Evolutionary conservation across 2,113 vertebrate species (phyloP), one percentile per base, ranked within the genome.

Genomic region (Pontoporia blainvillei): DNA sequence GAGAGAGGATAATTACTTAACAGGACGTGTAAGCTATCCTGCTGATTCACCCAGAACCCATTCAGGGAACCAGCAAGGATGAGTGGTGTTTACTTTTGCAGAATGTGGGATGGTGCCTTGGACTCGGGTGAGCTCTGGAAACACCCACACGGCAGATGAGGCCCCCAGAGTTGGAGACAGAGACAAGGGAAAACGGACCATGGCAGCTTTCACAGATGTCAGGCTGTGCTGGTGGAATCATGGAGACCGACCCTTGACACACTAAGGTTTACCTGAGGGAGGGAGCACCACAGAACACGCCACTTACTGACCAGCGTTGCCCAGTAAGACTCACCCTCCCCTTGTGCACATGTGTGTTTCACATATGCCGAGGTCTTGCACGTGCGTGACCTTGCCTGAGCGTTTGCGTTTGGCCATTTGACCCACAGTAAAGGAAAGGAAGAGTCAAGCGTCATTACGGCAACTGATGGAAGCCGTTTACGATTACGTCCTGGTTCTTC

Each of bases 271-370:
- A 31, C 62, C 59, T 1, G 1, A 21, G 34, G 36, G 3, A 23
- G 49, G 49, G 21, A 27, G 25, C 12, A 13, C 17, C 49, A 9
- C 6, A 7, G 73, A 25, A 10, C 1, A 5, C 5, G 29, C 23
- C 5, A 0, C 0, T 25, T 3, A 1, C 10, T 2, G 6, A 29
- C 57, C 10, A 0, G 59, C 3, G 36, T 49, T 4, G 18, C 4
- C 52, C 29, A 13, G 2, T 6, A 2, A 44, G 15, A 61, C 4
- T 5, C 36, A 5, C 4, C 25, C 21, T 15, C 15, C 39, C 13
- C 27, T 49, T 2, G 15, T 0, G 1, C 41, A n/a, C 6, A 25
- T 2, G 6, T 4, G 11, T 23, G 11, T 14, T 29, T 36, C 10
- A 25, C 71, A 1, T 1, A 3, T 1, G 17, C 36, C 1, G 7